Percentiles rank a stretch among this genome's conserved stretches.
These are phyloP conservation scores for Hydropsyche betteni DNA, from an alignment of 2,888 invertebrate genomes.

Conservation along the genomic window DNA sequence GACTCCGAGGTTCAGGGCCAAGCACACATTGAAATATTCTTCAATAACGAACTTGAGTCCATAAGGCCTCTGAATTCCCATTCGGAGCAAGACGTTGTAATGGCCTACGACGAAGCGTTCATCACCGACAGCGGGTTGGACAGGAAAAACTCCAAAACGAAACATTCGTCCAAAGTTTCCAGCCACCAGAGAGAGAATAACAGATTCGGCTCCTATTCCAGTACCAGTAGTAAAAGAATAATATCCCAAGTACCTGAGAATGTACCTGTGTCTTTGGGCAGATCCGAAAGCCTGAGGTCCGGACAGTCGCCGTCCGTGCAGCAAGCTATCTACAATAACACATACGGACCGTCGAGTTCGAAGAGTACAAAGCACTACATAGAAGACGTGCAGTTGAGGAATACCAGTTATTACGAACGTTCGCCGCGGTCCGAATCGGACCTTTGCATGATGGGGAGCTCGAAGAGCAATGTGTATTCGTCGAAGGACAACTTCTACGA, in stretches of 20 bases:
- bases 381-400: background rate
- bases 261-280: conserved; percentile 55
- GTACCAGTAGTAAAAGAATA: conserved; percentile 63
- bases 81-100: conserved; percentile 22
- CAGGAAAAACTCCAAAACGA: background rate
- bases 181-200: conserved; percentile 65
- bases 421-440: conserved; percentile 34
- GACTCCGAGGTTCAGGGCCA: conserved; percentile 93
- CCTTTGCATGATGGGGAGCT: conserved; percentile 18
- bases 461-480: conserved; percentile 57
- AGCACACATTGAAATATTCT: conserved; percentile 82
- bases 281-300: conserved; percentile 62
- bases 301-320: conserved; percentile 2
- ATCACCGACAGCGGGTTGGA: background rate
- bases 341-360: conserved; percentile 44
- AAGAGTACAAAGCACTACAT: background rate
- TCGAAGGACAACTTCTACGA: conserved; percentile 55
- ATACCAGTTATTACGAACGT: background rate
- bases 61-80: conserved; percentile 52
- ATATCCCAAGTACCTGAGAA: conserved; percentile 54
- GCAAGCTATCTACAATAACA: conserved; percentile 27
- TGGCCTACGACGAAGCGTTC: background rate
- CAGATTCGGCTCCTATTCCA: conserved; percentile 64
- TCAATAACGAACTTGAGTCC: conserved; percentile 65
- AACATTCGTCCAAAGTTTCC: conserved; percentile 54